phyloP scores from a whole-genome alignment of 2,888 invertebrate genomes.

The Drosophila anceps region DNA sequence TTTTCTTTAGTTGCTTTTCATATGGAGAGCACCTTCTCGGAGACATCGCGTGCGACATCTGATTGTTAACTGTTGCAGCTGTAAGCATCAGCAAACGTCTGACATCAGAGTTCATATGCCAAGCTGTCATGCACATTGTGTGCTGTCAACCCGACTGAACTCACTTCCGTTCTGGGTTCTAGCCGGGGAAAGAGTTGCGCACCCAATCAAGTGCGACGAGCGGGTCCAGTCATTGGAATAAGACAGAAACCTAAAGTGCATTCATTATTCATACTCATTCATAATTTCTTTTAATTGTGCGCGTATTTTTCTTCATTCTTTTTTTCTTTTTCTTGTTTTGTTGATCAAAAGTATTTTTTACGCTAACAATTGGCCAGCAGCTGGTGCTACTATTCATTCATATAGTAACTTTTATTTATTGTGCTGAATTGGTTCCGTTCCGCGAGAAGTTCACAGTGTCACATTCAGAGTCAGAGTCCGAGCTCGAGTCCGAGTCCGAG shows the following conservation, averaged over 20 bases:
- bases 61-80: constrained; percentile 19
- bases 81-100: constrained; percentile 4
- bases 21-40: background rate
- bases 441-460: constrained; percentile 29
- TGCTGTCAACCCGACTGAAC: constrained; percentile 61
- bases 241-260: constrained; percentile 53
- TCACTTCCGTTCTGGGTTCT: constrained; percentile 64
- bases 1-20: background rate
- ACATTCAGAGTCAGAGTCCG: background rate
- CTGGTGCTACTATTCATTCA: constrained; percentile 52
- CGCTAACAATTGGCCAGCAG: constrained; percentile 56
- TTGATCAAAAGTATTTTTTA: constrained; percentile 28
- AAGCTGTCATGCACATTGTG: constrained; percentile 20
- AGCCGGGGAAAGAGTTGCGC: constrained; percentile 7
- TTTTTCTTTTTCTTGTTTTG: constrained; percentile 12
- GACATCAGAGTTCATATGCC: constrained; percentile 38
- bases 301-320: constrained; percentile 28
- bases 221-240: constrained; percentile 48
- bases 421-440: constrained; percentile 62
- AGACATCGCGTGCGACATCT: constrained; percentile 4
- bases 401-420: constrained; percentile 57
- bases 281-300: constrained; percentile 74
- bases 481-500: constrained; percentile 7
- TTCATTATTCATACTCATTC: constrained; percentile 65
- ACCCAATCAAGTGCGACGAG: constrained; percentile 29